Base-by-base conservation (phyloP, 2,113 vertebrate species). In the Toxotes jaculatrix region DNA sequence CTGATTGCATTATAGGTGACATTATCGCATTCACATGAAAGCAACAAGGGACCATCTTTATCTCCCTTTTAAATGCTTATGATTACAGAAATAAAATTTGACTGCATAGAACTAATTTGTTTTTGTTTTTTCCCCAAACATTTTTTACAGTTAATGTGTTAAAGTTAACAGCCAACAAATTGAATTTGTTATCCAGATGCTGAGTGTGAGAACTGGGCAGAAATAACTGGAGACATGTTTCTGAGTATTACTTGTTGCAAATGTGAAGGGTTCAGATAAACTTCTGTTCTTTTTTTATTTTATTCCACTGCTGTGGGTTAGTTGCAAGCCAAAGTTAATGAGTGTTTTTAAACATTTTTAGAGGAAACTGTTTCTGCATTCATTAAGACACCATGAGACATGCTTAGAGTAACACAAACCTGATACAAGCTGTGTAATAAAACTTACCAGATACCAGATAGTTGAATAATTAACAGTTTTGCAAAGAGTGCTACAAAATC, bases 1-100 rank as follows among this genome's bases (percentile, higher is more conserved):
- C 73, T 90, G 87, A 92, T 88, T 86, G 71, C 80, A 76, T 90
- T 89, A 85, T 66, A 55, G 84, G 81, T 91, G 82, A 85, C 64
- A 85, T 88, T 83, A 86, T 90, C 31, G 3, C 57, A 56, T 10
- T 57, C 27, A 14, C 11, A 9, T 21, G 1, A 4, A 17, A 14
- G 13, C 42, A 47, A 31, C 23, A 47, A 66, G 40, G 23, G 27
- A 4, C 53, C 34, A 27, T 27, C 53, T 55, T 43, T 49, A 31
- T 36, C 14, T 21, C n/a, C 47, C 27, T 14, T 57, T 43, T 19
- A 16, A 59, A 34, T 21, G 66, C 61, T 61, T 3, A 16, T 57
- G 42, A 7, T 72, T 77, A 14, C 21, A 62, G 16, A 62, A 21
- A 56, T 62, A 1, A 12, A 27, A 47, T 62, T 38, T 6, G 17